phyloP scores from a whole-genome alignment of 2,797 vertebrate genomes.

The Neopelma chrysocephalum region DNA sequence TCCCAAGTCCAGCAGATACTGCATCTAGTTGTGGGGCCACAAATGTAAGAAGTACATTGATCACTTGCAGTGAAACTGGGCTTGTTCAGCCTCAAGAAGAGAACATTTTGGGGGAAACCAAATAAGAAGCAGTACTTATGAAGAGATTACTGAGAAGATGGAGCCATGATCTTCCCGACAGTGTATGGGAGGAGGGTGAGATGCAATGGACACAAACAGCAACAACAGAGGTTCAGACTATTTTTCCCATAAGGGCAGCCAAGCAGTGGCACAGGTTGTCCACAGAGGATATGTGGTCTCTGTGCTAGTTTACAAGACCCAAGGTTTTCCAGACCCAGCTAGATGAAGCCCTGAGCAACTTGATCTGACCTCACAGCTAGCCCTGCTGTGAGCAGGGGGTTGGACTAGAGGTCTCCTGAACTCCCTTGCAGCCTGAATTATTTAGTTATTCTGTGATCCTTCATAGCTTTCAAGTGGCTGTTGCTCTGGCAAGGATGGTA shows the following conservation, averaged over 20 bases:
- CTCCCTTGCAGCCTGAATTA: not conserved
- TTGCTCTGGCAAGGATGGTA: not conserved
- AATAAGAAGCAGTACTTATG: not conserved
- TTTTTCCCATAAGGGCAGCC: not conserved
- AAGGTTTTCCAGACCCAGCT: not conserved
- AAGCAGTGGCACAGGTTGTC: not conserved
- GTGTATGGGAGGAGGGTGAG: not conserved
- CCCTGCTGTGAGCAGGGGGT: accelerated
- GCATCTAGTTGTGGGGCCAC: not conserved
- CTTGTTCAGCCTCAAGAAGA: not conserved
- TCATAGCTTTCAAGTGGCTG: not conserved
- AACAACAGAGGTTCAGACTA: not conserved
- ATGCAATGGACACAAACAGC: not conserved
- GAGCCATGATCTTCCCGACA: not conserved
- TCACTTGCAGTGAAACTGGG: not conserved
- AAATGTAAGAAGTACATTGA: not conserved
- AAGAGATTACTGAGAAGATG: not conserved
- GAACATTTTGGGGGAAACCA: accelerated
- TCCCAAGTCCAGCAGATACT: not conserved
- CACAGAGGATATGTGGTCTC: not conserved
- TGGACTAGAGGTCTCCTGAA: not conserved
- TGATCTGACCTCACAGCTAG: not conserved
- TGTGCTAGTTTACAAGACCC: not conserved
- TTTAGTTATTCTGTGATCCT: not conserved
- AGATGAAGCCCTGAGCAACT: not conserved